A percentile compares a stretch with the other conserved stretches of the same genome.
Conservation (phyloP, 1,140 invertebrate species). For the Polypedilum vanderplanki region DNA sequence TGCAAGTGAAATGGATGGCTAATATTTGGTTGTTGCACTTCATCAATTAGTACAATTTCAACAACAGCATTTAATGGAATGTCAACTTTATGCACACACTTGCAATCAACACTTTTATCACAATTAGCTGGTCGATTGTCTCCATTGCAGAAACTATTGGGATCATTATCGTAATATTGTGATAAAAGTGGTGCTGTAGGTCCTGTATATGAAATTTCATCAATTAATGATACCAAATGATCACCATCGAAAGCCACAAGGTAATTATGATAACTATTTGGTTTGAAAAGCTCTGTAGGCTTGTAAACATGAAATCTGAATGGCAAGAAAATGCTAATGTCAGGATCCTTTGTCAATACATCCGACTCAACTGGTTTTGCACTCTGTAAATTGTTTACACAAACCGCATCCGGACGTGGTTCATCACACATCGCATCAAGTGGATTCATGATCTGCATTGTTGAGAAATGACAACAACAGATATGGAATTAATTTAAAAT, state of each 20-base stretch:
- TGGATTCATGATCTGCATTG: conserved; percentile 63
- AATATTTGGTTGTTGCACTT: conserved; percentile 82
- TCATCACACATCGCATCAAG: conserved; percentile 63
- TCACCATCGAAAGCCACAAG: conserved; percentile 64
- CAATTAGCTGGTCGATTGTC: conserved; percentile 64
- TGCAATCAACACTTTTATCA: conserved; percentile 58
- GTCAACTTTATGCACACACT: conserved; percentile 73
- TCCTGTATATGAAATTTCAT: conserved; percentile 68
- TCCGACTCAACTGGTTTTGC: conserved; percentile 56
- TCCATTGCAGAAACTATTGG: conserved; percentile 68
- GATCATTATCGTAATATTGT: conserved; percentile 69
- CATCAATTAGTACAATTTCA: conserved; percentile 73
- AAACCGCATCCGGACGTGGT: conserved; percentile 58
- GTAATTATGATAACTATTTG: conserved; percentile 62
- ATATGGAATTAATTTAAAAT: too few relatives aligned
- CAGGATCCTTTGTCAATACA: conserved; percentile 59
- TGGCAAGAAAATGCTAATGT: conserved; percentile 70
- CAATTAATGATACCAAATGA: conserved; percentile 67
- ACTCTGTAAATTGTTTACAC: conserved; percentile 64
- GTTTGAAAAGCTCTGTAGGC: conserved; percentile 62
- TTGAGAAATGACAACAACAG: neutral
- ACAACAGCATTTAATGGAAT: conserved; percentile 71
- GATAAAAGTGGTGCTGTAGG: conserved; percentile 67
- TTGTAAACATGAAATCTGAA: conserved; percentile 66
- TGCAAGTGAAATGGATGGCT: conserved; percentile 90